phyloP scores from a whole-genome alignment of 92 coral and sea anemone genomes.

The Palythoa caribaeorum region DNA sequence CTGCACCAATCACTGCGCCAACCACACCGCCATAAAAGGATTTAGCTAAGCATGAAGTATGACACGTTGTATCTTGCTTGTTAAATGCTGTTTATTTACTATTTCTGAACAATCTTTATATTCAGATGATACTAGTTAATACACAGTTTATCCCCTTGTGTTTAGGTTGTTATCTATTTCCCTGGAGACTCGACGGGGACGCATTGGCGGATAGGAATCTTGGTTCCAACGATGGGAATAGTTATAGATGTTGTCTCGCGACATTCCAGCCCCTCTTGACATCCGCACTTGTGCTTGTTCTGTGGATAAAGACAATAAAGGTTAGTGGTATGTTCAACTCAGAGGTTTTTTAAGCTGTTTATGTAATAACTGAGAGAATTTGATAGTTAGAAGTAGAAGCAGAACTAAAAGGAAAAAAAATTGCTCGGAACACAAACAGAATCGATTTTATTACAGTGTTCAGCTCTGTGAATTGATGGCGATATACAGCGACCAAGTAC shows the following conservation, averaged over 20 bases:
- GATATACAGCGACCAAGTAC: too few species aligned
- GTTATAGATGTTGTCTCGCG: not conserved
- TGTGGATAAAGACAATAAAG: not conserved
- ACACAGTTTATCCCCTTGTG: not conserved
- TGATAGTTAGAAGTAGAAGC: too few species aligned
- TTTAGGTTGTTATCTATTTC: not conserved
- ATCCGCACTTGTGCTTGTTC: conserved; percentile 26
- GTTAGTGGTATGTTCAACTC: too few species aligned
- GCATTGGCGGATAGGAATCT: not conserved
- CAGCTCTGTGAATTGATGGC: too few species aligned
- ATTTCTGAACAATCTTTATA: not conserved
- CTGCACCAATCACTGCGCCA: too few species aligned
- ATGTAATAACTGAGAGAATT: too few species aligned
- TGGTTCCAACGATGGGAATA: not conserved
- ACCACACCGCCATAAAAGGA: not conserved
- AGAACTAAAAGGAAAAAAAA: too few species aligned
- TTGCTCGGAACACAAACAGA: too few species aligned
- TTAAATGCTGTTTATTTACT: not conserved
- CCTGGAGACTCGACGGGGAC: not conserved
- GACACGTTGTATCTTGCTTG: not conserved
- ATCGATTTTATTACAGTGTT: too few species aligned
- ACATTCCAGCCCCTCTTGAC: conserved; percentile 23
- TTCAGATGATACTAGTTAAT: not conserved
- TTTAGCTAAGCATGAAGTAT: too few species aligned
- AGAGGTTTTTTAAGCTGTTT: too few species aligned